A percentile compares a stretch with the other conserved stretches of the same genome.
Conservation (phyloP, 2,797 vertebrate genomes). For the Distichodus sexfasciatus region DNA sequence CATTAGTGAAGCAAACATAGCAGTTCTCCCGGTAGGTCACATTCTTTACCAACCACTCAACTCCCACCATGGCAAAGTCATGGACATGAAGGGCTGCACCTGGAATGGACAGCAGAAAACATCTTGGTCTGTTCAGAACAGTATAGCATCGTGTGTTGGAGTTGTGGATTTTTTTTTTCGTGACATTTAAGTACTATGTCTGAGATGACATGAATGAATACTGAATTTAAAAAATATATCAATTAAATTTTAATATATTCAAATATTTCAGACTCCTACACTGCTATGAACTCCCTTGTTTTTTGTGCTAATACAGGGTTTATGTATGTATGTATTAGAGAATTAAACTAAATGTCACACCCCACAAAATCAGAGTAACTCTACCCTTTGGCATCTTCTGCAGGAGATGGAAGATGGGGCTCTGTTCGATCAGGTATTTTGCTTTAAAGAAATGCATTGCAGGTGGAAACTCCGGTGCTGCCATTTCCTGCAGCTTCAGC, state of each 20-base stretch:
- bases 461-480: slow-evolving; percentile 73
- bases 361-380: background rate
- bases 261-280: too few relatives aligned
- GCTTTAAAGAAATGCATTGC: slow-evolving; percentile 91
- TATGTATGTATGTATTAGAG: background rate
- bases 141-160: too few relatives aligned
- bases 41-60: slow-evolving; percentile 84
- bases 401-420: slow-evolving; percentile 68
- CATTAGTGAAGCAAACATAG: slow-evolving; percentile 77
- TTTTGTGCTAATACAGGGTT: too few relatives aligned
- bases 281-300: too few relatives aligned
- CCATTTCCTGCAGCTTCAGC: slow-evolving; percentile 75
- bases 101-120: slow-evolving; percentile 44
- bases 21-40: slow-evolving; percentile 83
- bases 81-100: slow-evolving; percentile 86
- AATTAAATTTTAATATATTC: too few relatives aligned
- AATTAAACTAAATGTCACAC: too few relatives aligned
- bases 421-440: slow-evolving; percentile 66
- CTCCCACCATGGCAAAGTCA: slow-evolving; percentile 74
- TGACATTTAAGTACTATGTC: too few relatives aligned
- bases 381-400: slow-evolving; percentile 75
- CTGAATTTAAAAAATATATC: too few relatives aligned
- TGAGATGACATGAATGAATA: too few relatives aligned
- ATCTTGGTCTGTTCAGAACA: too few relatives aligned
- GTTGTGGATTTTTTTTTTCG: too few relatives aligned